Evolutionary conservation across 2,888 invertebrate genomes (phyloP), one percentile per base, ranked within the genome.

Genomic region (Erebia ligea): DNA sequence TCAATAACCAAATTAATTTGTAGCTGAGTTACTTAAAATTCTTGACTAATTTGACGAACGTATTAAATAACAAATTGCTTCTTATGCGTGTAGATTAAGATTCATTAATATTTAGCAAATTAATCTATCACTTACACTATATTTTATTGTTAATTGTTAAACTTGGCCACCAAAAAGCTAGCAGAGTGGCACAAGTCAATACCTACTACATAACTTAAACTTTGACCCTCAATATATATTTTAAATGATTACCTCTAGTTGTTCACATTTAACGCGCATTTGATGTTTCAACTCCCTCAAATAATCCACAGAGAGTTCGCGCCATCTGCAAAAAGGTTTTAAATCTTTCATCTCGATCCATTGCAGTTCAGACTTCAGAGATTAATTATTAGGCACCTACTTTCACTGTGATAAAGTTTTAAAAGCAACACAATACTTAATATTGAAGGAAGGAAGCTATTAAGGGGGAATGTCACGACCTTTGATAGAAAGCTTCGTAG

Each of bases 241-340:
- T 6, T 34, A 25, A n/a, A 59, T 61, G 58, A 61, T 79, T 79
- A 92, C 93, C 89, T 93, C 88, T 62, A 86, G 84, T 71, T 87
- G 85, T 73, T 86, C 82, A 77, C 77, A 84, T 80, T 93, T 93
- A 21, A 89, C 85, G 72, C 81, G 84, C 77, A 93, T 90, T 79
- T 93, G 93, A 71, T 89, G 86, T 77, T 93, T 92, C 34, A 93
- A 77, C 63, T 89, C 90, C 67, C 82, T 83, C 75, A 93, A 81
- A 79, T 93, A 86, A 75, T 92, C 89, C 50, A 83, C 82, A 69
- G 87, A 72, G 61, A 88, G 76, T 78, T 92, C 91, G n/a, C 93
- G 88, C 93, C 92, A 92, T 77, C 93, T 92, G 78, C 67, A 68
- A 58, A 59, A 50, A 17, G 13, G 10, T 25, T 57, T 56, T 13